These are phyloP conservation scores for Tretioscincus oriximinensis DNA, from an alignment of 2,113 vertebrate species.

Conservation along the genomic window DNA sequence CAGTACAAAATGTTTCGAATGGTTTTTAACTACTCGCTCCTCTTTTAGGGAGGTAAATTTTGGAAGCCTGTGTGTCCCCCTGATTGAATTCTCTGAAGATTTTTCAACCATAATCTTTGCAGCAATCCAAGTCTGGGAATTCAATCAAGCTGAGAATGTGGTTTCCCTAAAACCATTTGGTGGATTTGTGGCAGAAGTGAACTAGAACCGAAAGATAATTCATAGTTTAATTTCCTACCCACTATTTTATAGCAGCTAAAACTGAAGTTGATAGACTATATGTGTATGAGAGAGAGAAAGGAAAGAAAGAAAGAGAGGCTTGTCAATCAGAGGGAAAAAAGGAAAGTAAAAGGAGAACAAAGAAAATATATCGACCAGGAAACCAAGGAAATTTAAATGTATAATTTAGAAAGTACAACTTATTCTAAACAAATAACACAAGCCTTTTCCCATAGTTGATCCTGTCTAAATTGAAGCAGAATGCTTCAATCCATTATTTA, in stretches of 20 bases:
- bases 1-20: too few species aligned
- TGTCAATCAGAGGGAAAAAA: not conserved
- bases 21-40: too few species aligned
- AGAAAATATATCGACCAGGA: not conserved
- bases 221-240: not conserved
- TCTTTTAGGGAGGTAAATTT: too few species aligned
- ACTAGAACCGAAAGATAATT: too few species aligned
- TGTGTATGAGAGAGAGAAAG: too few species aligned
- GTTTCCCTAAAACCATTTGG: too few species aligned
- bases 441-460: not conserved
- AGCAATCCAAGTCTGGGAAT: too few species aligned
- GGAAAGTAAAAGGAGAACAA: not conserved
- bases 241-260: not conserved
- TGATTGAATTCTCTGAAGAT: too few species aligned
- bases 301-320: not conserved
- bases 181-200: not conserved
- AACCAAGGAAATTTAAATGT: not conserved
- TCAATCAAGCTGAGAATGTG: too few species aligned
- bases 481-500: not conserved
- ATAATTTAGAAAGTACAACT: not conserved
- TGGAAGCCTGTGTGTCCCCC: too few species aligned
- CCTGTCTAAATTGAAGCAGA: not conserved
- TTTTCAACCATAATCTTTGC: too few species aligned
- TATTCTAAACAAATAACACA: not conserved
- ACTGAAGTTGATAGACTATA: not conserved